Conservation (phyloP, 2,888 invertebrate genomes). For the Chrysolina haemoptera region DNA sequence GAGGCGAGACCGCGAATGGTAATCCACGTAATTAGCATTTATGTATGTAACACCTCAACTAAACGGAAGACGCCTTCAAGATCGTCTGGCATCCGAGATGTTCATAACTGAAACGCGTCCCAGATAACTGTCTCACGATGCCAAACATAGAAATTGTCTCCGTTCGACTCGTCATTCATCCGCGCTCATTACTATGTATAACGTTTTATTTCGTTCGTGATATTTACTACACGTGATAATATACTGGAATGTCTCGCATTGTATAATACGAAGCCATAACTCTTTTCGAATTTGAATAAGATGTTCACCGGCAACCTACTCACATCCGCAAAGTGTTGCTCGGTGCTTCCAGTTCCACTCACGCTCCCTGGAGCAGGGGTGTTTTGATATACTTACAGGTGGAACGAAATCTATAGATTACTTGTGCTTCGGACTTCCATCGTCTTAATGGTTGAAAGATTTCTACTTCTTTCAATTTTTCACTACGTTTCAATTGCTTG, state of each 20-base stretch:
- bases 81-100: constrained; percentile 18
- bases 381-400: neutral
- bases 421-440: no score
- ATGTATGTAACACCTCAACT: constrained; percentile 13
- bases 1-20: constrained; percentile 8
- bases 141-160: constrained; percentile 21
- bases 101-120: constrained; percentile 11
- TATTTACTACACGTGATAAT: constrained; percentile 31
- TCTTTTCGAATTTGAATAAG: constrained; percentile 19
- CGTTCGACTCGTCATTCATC: constrained; percentile 18
- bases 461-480: no score
- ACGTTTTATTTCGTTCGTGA: constrained; percentile 35
- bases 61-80: constrained; percentile 8
- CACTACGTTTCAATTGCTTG: no score
- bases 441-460: no score
- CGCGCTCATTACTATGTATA: constrained; percentile 31
- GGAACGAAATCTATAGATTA: neutral
- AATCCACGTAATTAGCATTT: constrained; percentile 1
- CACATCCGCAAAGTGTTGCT: constrained; percentile 20
- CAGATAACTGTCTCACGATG: constrained; percentile 22
- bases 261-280: constrained; percentile 21
- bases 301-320: constrained; percentile 16
- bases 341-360: constrained; percentile 10
- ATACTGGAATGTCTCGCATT: constrained; percentile 20
- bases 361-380: constrained; percentile 2